These are phyloP conservation scores for Aporophyla nigra DNA, from an alignment of 2,888 invertebrate species.

Conservation along the genomic window DNA sequence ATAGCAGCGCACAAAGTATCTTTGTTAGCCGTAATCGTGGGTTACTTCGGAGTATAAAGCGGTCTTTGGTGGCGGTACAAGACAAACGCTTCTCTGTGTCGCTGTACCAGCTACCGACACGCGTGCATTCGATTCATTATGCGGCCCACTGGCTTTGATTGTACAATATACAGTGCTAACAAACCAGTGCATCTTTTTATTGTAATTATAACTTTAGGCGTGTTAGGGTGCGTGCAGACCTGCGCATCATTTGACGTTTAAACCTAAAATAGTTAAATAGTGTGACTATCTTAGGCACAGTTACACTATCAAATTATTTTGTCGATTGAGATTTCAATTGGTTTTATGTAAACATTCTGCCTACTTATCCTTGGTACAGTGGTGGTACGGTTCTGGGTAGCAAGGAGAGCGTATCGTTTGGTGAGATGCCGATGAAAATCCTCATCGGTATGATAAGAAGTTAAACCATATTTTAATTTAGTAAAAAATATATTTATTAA, in stretches of 20 bases:
- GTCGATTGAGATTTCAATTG: neutral
- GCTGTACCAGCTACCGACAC: constrained; percentile 64
- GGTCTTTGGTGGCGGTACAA: constrained; percentile 50
- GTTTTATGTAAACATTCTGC: neutral
- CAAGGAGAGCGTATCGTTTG: neutral
- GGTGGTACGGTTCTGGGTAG: neutral
- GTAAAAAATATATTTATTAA: neutral
- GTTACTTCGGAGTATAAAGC: constrained; percentile 62
- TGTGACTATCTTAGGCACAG: neutral
- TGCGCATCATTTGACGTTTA: neutral
- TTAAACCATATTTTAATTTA: neutral
- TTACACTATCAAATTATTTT: neutral
- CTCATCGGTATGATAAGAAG: neutral
- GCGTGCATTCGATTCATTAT: constrained; percentile 81
- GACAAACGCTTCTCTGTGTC: constrained; percentile 65
- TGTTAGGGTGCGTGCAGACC: constrained; percentile 17
- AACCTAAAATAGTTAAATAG: neutral
- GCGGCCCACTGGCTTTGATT: constrained; percentile 80
- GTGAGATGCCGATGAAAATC: neutral
- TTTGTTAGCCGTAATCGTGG: constrained; percentile 62
- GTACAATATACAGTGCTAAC: constrained; percentile 76
- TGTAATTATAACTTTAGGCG: constrained; percentile 61
- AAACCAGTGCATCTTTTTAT: constrained; percentile 71
- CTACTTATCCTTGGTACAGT: neutral
- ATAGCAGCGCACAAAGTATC: constrained; percentile 59